Base-by-base conservation (phyloP, 1,140 invertebrate species). In the Ostrea edulis region DNA sequence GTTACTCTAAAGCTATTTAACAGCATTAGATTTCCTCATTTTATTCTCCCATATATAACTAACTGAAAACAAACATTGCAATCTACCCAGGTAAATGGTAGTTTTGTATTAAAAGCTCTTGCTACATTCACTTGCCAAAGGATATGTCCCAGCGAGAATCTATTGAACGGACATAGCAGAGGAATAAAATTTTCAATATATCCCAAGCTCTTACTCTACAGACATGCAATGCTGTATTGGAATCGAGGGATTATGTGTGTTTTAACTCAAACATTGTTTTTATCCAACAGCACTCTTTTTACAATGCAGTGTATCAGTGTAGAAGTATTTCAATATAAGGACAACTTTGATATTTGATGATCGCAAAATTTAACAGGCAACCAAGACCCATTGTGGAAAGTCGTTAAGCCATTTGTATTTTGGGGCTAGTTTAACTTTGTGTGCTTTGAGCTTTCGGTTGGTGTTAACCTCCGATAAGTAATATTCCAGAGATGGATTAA, bases 231-330 rank as follows among this genome's bases (percentile, higher is more conserved):
- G 68, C 29, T 35, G 68, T 77, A 77, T 77, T 77, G 68, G 68
- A 77, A 77, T 77, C 68, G 35, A n/a, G 68, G 68, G 68, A 77
- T 77, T 77, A 77, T 77, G 68, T 77, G 68, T 77, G 68, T 77
- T 77, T 77, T 77, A 29, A 77, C 1, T 12, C 11, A 35, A 35
- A 77, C 68, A 77, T 77, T 77, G 68, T 77, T 77, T 77, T 44
- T 77, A 77, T 35, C 68, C 68, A n/a, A 22, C 68, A 4, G 68
- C 68, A 17, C 68, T 77, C 14, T 35, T 77, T 14, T 44, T 44
- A 44, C 35, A 44, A 44, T 44, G 5, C 35, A 44, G 35, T 44
- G 35, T 2, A 44, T 1, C 68, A 35, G 68, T 35, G 68, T 77
- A 29, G 25, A 77, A 77, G 68, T 77, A 77, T 77, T 77, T 35